Conservation (phyloP, 2,888 invertebrate species). For the Trisateles emortualis region DNA sequence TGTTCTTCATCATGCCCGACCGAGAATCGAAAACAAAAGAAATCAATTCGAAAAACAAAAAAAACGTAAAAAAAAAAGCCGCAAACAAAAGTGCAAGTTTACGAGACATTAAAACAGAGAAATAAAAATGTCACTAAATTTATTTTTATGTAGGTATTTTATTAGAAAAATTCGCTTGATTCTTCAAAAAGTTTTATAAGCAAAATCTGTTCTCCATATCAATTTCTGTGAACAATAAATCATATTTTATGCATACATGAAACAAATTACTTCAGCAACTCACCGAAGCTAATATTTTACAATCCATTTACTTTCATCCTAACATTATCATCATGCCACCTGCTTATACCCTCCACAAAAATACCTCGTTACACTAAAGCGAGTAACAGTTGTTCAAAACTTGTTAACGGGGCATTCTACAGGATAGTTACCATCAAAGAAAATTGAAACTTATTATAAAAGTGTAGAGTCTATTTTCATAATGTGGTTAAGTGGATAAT, state of each 20-base stretch:
- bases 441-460: constrained; percentile 16
- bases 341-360: constrained; percentile 20
- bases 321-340: constrained; percentile 14
- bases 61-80: no score
- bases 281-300: constrained; percentile 4
- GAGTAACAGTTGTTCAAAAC: constrained; percentile 41
- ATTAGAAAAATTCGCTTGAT: no score
- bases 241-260: neutral
- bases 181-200: no score
- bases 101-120: no score
- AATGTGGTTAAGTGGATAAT: constrained; percentile 41
- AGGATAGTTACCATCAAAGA: constrained; percentile 9
- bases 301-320: constrained; percentile 11
- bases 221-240: neutral
- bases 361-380: constrained; percentile 16
- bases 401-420: constrained; percentile 24
- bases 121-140: no score
- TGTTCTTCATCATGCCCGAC: no score
- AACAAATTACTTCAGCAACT: constrained; percentile 2
- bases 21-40: no score
- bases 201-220: neutral
- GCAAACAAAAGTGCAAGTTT: no score
- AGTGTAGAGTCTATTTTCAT: constrained; percentile 27
- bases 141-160: no score
- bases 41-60: no score